A percentile compares a stretch with the other conserved stretches of the same genome.
Conservation (phyloP, 2,797 vertebrate genomes). For the Eulemur albifrons region DNA sequence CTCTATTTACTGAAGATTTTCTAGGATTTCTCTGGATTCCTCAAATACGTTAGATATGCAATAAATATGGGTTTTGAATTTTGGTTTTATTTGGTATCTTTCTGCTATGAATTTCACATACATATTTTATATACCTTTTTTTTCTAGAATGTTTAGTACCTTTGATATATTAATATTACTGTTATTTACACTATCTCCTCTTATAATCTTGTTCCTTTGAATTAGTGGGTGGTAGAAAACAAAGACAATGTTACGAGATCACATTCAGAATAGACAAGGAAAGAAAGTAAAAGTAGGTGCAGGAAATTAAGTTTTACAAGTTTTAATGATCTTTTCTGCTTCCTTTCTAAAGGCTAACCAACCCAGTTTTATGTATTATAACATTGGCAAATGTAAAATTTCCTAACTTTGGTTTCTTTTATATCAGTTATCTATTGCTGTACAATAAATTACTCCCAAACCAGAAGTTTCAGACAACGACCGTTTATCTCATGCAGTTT, state of each 20-base stretch:
- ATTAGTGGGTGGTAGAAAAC: background rate
- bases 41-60: background rate
- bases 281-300: background rate
- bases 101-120: background rate
- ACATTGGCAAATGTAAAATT: background rate
- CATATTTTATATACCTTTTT: background rate
- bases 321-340: background rate
- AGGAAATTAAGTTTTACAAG: background rate
- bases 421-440: background rate
- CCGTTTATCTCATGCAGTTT: background rate
- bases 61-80: background rate
- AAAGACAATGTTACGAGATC: background rate
- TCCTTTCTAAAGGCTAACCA: background rate
- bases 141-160: background rate
- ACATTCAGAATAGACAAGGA: background rate
- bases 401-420: background rate
- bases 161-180: background rate
- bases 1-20: background rate
- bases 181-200: background rate
- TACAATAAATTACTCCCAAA: background rate
- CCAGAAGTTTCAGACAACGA: background rate
- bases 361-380: background rate
- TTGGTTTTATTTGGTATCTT: background rate
- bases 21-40: background rate
- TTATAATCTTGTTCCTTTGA: background rate